Percentiles rank a stretch among this genome's conserved stretches.
Conservation (phyloP, 2,888 invertebrate species). For the Noctua comes region DNA sequence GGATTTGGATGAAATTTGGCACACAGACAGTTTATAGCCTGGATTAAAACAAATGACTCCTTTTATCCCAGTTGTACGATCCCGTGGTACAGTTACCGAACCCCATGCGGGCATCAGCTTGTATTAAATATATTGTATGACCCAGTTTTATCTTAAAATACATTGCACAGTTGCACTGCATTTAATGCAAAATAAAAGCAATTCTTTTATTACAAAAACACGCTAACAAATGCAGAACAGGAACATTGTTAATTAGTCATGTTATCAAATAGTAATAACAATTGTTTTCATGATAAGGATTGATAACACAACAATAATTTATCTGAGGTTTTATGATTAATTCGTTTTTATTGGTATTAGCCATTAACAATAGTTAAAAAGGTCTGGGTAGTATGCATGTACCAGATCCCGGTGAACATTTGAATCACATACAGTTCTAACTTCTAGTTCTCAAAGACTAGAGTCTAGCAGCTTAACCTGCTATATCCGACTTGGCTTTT, state of each 20-base stretch:
- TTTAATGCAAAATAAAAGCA: neutral
- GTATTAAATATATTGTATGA: neutral
- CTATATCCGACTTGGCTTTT: too few species aligned
- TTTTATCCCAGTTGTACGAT: neutral
- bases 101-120: neutral
- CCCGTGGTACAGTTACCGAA: neutral
- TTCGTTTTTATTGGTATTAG: neutral
- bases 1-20: too few species aligned
- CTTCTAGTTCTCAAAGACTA: too few species aligned
- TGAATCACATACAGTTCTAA: neutral
- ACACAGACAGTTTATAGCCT: too few species aligned
- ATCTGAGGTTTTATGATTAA: neutral
- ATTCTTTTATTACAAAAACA: neutral
- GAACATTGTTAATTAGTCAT: neutral
- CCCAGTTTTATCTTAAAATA: neutral
- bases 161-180: conserved; percentile 8
- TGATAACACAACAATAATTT: neutral
- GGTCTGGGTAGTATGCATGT: neutral
- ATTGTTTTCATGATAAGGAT: neutral
- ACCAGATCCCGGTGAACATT: neutral
- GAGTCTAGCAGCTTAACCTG: too few species aligned
- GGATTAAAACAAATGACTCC: too few species aligned
- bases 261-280: neutral
- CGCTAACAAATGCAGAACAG: neutral
- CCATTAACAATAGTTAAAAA: neutral